These are phyloP conservation scores for Zaprionus lineosus DNA, from an alignment of 2,888 invertebrate species.

Conservation along the genomic window DNA sequence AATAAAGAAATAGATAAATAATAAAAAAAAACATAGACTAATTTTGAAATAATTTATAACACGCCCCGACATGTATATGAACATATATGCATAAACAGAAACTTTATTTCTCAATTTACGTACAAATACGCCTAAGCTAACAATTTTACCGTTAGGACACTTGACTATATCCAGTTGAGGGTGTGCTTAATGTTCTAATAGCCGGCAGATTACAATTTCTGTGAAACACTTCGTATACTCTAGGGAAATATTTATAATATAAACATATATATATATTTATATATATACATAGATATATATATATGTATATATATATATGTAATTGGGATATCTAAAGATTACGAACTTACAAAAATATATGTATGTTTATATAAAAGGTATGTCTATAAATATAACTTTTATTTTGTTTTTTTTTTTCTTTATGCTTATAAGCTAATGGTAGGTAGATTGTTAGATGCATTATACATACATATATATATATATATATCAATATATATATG, in stretches of 20 bases:
- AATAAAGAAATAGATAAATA: not conserved
- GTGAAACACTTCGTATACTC: slow-evolving; percentile 74
- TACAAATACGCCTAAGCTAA: slow-evolving; percentile 29
- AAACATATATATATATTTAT: slow-evolving; percentile 17
- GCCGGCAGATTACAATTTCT: slow-evolving; percentile 68
- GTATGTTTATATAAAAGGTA: slow-evolving; percentile 19
- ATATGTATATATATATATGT: slow-evolving; percentile 2
- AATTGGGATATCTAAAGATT: not conserved
- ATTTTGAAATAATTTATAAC: too few species aligned
- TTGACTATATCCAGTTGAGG: slow-evolving; percentile 38
- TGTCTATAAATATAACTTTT: slow-evolving; percentile 24
- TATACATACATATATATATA: not conserved
- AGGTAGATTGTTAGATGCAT: slow-evolving; percentile 18
- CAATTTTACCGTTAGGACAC: slow-evolving; percentile 15
- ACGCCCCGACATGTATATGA: not conserved
- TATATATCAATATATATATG: not conserved
- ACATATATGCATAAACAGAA: slow-evolving; percentile 5
- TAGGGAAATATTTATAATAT: slow-evolving; percentile 28
- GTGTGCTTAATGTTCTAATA: slow-evolving; percentile 56
- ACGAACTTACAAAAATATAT: slow-evolving; percentile 55
- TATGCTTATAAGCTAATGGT: slow-evolving; percentile 10
- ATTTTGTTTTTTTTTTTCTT: slow-evolving; percentile 10
- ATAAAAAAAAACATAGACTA: not conserved
- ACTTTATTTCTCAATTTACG: slow-evolving; percentile 24
- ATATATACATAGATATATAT: slow-evolving; percentile 12